Conservation (phyloP, 1,140 invertebrate species). For the Cotesia chilonis region DNA sequence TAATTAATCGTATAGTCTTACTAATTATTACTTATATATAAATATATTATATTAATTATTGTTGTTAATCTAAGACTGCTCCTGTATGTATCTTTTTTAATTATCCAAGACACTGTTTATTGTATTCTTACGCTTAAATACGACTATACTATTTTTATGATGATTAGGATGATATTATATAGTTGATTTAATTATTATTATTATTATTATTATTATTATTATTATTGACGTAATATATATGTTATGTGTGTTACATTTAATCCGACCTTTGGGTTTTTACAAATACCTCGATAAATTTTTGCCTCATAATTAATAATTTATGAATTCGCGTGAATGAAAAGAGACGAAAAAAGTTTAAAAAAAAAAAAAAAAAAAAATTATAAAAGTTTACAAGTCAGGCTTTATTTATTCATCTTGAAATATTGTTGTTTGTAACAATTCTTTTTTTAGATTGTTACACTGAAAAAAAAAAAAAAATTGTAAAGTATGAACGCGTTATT, state of each 20-base stretch:
- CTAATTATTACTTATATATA: not conserved
- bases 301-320: conserved; percentile 39
- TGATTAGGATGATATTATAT: conserved; percentile 17
- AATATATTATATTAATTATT: conserved; percentile 22
- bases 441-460: not conserved
- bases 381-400: conserved; percentile 20
- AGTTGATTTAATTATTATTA: no score
- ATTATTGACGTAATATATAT: conserved; percentile 2
- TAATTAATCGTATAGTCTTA: not conserved
- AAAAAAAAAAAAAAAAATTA: conserved; percentile 15
- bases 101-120: conserved; percentile 20
- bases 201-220: not conserved
- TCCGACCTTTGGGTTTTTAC: conserved; percentile 38
- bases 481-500: conserved; percentile 40
- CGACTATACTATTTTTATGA: conserved; percentile 19
- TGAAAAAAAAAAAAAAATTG: not conserved
- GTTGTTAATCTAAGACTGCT: conserved; percentile 42
- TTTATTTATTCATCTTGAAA: conserved; percentile 25
- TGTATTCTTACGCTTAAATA: conserved; percentile 38
- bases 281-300: conserved; percentile 44
- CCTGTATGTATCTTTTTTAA: conserved; percentile 28
- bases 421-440: no score
- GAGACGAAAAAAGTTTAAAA: conserved; percentile 40
- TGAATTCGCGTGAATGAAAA: conserved; percentile 43
- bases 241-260: conserved; percentile 24